Base-by-base conservation (phyloP, 2,888 invertebrate genomes). In the Cephus pygmeus region DNA sequence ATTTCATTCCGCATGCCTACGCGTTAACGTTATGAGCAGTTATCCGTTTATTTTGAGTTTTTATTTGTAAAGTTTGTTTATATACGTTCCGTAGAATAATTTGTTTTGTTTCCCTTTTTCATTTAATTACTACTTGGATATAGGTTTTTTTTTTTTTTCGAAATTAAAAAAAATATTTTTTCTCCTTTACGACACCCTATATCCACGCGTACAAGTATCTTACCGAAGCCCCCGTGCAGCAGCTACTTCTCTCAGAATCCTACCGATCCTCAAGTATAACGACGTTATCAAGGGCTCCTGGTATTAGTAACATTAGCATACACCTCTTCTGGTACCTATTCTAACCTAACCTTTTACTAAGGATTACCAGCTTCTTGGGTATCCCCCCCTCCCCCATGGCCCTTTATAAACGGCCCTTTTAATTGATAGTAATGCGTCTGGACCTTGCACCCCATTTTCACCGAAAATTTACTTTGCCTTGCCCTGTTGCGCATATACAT, bases 371-470 rank as follows among this genome's bases (percentile, higher is more conserved):
- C 23, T 71, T 71, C 71, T 34, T 31, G 12, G 71, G 34, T 9
- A 23, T 31, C 74, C 35, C 11, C 12, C 3, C 12, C 74, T 23
- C 11, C 12, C 3, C 12, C 4, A 3, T 35, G 74, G n/a, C 74
- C 35, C 74, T 35, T 74, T 35, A 34, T 12, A 34, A 34, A 71
- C 71, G 80, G 79, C 80, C 77, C 73, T 79, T 83, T 85, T 86
- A 87, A 87, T 87, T 87, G 83, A 85, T 87, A 86, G 85, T 87
- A 86, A 86, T 86, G 86, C 82, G 87, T 86, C 85, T 86, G 81
- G 82, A 80, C 76, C 40, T 35, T 68, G 31, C 69, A 6, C 69
- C 56, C 56, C 56, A 69, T 34, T 75, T 23, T 31, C 34, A 30
- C 34, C 12, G 23, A 56, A 23, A 56, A 23, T 56, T 56, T 56